Evolutionary conservation across 1,140 invertebrate genomes (phyloP).

Genomic region (Forficula auricularia): DNA sequence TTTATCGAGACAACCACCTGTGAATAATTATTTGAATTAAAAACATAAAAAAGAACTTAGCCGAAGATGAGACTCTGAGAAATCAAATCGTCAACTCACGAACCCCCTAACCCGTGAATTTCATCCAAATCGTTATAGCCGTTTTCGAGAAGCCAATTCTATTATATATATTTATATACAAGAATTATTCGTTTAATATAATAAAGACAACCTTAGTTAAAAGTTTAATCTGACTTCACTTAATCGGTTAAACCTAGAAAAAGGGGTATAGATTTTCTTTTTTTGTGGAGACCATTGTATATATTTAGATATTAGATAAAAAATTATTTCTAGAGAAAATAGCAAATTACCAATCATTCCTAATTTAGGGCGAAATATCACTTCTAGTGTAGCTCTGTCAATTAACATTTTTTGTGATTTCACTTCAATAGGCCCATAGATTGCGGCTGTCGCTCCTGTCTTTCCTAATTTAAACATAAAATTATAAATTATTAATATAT

Average conservation of each 20-base stretch:
- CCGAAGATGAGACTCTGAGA: too few species aligned
- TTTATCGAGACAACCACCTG: too few species aligned
- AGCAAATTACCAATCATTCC: slow-evolving; percentile 43
- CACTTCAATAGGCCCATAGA: slow-evolving; percentile 71
- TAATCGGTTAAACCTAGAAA: slow-evolving; percentile 19
- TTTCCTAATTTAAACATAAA: slow-evolving; percentile 58
- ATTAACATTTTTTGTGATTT: slow-evolving; percentile 56
- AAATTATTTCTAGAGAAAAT: slow-evolving; percentile 2
- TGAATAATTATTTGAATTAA: too few species aligned
- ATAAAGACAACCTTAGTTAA: too few species aligned
- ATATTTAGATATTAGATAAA: slow-evolving; percentile 3
- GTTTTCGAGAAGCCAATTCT: too few species aligned
- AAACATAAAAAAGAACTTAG: too few species aligned
- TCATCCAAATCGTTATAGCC: too few species aligned
- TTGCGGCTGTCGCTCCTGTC: slow-evolving; percentile 52
- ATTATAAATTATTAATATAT: too few species aligned
- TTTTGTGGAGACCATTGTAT: background rate
- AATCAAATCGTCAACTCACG: too few species aligned
- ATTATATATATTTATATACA: too few species aligned
- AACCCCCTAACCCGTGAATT: too few species aligned
- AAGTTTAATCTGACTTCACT: background rate
- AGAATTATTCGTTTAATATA: too few species aligned
- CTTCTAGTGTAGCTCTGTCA: slow-evolving; percentile 61
- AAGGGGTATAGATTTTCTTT: background rate
- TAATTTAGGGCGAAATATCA: slow-evolving; percentile 53